Evolutionary conservation across 2,797 vertebrate genomes (phyloP).

Genomic region (Sebastes vulpes): DNA sequence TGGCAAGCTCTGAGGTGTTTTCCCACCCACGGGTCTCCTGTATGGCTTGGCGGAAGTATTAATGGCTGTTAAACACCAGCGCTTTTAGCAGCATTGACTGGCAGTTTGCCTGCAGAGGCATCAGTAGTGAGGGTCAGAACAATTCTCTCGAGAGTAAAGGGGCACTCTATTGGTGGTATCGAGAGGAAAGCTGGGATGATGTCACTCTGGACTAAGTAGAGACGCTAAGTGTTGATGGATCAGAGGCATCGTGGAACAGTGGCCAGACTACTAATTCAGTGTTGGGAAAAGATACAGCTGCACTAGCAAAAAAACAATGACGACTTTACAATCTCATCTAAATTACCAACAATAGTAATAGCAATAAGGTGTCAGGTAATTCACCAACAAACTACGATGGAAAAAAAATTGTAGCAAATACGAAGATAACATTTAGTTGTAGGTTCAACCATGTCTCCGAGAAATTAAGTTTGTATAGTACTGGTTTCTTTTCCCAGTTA

Average conservation of each 20-base stretch:
- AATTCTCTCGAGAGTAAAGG: neutral
- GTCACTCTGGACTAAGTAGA: too few relatives aligned
- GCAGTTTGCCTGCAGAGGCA: conserved; percentile 38
- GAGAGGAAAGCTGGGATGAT: neutral
- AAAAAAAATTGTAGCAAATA: neutral
- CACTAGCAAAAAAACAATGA: neutral
- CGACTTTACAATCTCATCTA: neutral
- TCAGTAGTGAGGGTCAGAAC: conserved; percentile 10
- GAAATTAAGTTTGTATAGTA: neutral
- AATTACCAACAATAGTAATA: neutral
- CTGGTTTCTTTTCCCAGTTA: neutral
- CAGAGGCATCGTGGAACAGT: neutral
- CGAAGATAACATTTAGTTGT: neutral
- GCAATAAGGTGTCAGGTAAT: neutral
- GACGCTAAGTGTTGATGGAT: neutral
- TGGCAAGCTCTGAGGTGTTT: conserved; percentile 14
- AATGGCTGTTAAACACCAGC: conserved; percentile 38
- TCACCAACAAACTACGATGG: neutral
- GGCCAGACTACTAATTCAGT: neutral
- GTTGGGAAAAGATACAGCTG: neutral
- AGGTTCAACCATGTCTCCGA: neutral
- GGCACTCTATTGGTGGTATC: neutral
- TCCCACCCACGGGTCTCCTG: conserved; percentile 14
- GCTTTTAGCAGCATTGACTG: conserved; percentile 51
- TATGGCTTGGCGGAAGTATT: conserved; percentile 45